These are phyloP conservation scores for Pocillopora verrucosa DNA, from an alignment of 64 coral and sea anemone genomes.

Conservation along the genomic window DNA sequence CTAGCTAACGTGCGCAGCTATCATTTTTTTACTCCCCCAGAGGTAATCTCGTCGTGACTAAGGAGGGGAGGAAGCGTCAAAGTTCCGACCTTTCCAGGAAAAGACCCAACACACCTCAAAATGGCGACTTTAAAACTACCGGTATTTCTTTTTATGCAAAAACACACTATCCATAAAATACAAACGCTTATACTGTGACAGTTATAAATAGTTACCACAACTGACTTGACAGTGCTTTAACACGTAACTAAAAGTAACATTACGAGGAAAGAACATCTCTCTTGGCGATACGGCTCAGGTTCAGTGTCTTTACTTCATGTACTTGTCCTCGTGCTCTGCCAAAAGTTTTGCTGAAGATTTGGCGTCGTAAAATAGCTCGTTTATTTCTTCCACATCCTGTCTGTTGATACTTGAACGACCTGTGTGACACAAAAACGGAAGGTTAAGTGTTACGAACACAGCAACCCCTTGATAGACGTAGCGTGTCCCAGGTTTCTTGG, in stretches of 20 bases:
- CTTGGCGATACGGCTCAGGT: background rate
- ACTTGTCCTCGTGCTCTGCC: slow-evolving; percentile 96
- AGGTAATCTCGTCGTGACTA: no score
- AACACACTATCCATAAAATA: background rate
- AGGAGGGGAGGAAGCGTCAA: no score
- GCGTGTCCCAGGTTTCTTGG: no score
- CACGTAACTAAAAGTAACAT: background rate
- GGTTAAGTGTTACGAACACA: background rate
- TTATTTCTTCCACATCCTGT: slow-evolving; percentile 96
- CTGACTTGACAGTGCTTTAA: background rate
- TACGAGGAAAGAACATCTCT: background rate
- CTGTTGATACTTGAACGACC: slow-evolving; percentile 87
- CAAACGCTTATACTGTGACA: background rate
- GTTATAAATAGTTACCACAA: background rate
- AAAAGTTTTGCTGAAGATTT: slow-evolving; percentile 96
- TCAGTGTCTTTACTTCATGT: slow-evolving; percentile 73
- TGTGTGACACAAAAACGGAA: slow-evolving; percentile 10
- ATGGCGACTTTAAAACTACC: background rate
- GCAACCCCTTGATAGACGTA: no score
- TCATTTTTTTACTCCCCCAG: no score
- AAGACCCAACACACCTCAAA: background rate
- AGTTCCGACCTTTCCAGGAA: no score
- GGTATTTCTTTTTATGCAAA: background rate
- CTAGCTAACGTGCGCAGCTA: no score
- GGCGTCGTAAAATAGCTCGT: slow-evolving; percentile 95